These are phyloP conservation scores for Craniophora ligustri DNA, from an alignment of 2,888 invertebrate species.

Conservation along the genomic window DNA sequence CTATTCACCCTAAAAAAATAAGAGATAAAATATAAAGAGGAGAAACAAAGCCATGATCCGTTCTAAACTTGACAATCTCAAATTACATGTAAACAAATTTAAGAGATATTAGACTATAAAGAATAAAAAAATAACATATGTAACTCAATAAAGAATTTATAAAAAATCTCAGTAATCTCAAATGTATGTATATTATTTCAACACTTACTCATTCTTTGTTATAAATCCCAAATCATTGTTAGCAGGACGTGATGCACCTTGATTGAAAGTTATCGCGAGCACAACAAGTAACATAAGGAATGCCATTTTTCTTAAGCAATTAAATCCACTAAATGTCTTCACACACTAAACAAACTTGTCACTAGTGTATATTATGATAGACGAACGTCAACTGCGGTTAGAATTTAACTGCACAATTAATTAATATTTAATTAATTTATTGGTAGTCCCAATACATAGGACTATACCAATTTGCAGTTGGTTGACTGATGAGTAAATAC, in stretches of 20 bases:
- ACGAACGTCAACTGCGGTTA: conserved; percentile 46
- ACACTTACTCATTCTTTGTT: conserved; percentile 42
- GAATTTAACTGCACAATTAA: conserved; percentile 40
- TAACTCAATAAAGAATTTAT: neutral
- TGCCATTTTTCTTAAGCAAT: conserved; percentile 51
- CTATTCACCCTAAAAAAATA: conserved; percentile 29
- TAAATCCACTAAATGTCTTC: conserved; percentile 32
- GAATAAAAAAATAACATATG: too few species aligned
- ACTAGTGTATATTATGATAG: conserved; percentile 50
- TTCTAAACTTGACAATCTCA: neutral
- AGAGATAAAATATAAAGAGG: too few species aligned
- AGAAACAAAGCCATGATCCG: too few species aligned
- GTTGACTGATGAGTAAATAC: conserved; percentile 47
- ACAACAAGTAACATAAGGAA: conserved; percentile 52
- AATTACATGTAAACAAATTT: too few species aligned
- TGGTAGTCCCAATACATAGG: conserved; percentile 61
- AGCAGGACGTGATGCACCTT: conserved; percentile 57
- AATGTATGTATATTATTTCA: conserved; percentile 1
- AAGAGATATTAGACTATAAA: too few species aligned
- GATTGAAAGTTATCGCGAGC: conserved; percentile 54
- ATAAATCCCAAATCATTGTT: conserved; percentile 26
- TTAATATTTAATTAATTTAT: conserved; percentile 51
- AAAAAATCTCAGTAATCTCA: neutral
- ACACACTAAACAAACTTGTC: conserved; percentile 33
- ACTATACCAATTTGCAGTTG: conserved; percentile 63